phyloP scores from a whole-genome alignment of 1,140 invertebrate species.

The Conus ventricosus region DNA sequence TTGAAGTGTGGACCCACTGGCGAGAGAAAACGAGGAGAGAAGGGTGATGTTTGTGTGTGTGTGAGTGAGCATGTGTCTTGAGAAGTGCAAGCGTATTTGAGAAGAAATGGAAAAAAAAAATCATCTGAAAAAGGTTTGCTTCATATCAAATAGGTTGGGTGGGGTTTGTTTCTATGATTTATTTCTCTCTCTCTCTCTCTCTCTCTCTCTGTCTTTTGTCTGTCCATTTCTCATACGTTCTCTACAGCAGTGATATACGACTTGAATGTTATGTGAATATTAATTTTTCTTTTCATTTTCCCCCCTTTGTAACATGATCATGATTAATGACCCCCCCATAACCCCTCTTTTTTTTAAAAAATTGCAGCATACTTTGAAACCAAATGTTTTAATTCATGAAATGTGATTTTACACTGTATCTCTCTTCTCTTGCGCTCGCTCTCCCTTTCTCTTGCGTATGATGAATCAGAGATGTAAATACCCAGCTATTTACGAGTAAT shows the following conservation, averaged over 20 bases:
- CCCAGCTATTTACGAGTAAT: neutral
- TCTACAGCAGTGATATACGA: neutral
- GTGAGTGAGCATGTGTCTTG: neutral
- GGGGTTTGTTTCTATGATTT: neutral
- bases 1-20: neutral
- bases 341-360: neutral
- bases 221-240: neutral
- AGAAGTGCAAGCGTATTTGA: neutral
- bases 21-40: neutral
- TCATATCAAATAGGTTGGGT: constrained; percentile 3
- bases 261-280: constrained; percentile 7
- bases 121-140: neutral
- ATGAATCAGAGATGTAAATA: constrained; percentile 16
- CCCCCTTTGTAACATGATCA: constrained; percentile 11
- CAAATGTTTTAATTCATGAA: constrained; percentile 2
- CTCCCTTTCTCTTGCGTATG: neutral
- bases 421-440: neutral
- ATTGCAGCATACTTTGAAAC: constrained; percentile 12
- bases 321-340: neutral
- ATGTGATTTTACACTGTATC: constrained; percentile 8
- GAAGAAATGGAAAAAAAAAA: neutral
- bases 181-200: neutral
- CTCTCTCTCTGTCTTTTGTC: neutral
- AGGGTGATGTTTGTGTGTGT: neutral
- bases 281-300: neutral